Conservation (phyloP, 2,113 vertebrate genomes). For the Catharus fuscescens region DNA sequence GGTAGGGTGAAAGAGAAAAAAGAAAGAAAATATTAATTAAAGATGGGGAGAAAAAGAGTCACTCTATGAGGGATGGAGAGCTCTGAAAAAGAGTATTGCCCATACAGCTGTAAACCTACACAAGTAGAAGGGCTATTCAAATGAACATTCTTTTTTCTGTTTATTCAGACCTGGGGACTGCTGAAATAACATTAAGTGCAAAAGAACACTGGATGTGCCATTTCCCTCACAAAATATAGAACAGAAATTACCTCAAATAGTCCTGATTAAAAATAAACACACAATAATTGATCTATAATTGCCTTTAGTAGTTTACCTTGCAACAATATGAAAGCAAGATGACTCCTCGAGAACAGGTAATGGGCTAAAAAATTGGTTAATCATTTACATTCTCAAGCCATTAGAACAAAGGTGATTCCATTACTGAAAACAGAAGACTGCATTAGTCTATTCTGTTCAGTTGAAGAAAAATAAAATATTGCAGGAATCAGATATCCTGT, state of each 20-base stretch:
- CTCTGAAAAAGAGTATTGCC: neutral
- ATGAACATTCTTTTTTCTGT: neutral
- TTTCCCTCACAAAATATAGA: neutral
- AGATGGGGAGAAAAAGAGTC: too few relatives aligned
- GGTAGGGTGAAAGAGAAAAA: neutral
- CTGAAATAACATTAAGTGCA: neutral
- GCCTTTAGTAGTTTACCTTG: neutral
- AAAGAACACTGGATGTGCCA: neutral
- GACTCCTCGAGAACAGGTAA: neutral
- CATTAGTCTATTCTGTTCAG: neutral
- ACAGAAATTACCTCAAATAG: neutral
- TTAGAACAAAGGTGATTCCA: neutral
- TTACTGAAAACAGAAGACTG: neutral
- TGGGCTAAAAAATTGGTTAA: neutral
- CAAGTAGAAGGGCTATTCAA: neutral
- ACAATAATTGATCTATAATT: neutral
- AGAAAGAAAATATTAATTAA: neutral
- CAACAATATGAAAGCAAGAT: neutral
- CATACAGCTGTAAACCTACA: neutral
- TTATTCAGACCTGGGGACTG: neutral
- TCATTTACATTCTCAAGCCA: neutral
- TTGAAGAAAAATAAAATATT: neutral
- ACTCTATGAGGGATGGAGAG: neutral
- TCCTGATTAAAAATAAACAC: neutral
- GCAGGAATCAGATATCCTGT: neutral